Conservation (phyloP, 2,888 invertebrate species). For the Ceratothoa steindachneri region DNA sequence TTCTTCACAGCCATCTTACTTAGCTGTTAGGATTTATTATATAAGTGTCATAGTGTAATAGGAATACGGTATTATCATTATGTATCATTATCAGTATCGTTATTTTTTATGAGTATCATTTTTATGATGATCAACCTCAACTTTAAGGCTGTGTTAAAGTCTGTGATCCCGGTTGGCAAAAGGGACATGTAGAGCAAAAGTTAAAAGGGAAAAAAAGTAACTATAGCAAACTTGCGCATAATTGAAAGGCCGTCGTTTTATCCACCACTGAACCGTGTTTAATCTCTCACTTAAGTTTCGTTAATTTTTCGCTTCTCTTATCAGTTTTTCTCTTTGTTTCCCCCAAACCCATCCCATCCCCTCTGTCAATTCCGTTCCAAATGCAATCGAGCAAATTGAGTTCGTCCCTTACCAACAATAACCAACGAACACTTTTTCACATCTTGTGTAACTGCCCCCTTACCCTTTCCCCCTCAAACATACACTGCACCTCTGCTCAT, state of each 20-base stretch:
- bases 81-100: neutral
- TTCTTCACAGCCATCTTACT: neutral
- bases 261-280: too few relatives aligned
- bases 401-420: too few relatives aligned
- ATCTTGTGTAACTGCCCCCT: too few relatives aligned
- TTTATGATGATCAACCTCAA: conserved; percentile 41
- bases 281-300: conserved; percentile 26
- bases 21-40: neutral
- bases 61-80: neutral
- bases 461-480: too few relatives aligned
- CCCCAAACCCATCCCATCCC: too few relatives aligned
- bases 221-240: conserved; percentile 37
- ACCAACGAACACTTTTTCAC: too few relatives aligned
- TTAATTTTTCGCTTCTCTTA: neutral
- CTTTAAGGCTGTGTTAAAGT: conserved; percentile 48
- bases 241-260: conserved; percentile 26
- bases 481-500: too few relatives aligned
- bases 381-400: too few relatives aligned
- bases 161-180: conserved; percentile 41
- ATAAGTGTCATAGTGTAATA: neutral
- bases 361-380: too few relatives aligned
- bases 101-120: too few relatives aligned
- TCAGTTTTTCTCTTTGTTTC: neutral
- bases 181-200: conserved; percentile 41
- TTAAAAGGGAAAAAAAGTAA: conserved; percentile 34